A percentile compares a stretch with the other conserved stretches of the same genome.
phyloP scores from a whole-genome alignment of 2,113 vertebrate species.

The Daphoenositta chrysoptera region DNA sequence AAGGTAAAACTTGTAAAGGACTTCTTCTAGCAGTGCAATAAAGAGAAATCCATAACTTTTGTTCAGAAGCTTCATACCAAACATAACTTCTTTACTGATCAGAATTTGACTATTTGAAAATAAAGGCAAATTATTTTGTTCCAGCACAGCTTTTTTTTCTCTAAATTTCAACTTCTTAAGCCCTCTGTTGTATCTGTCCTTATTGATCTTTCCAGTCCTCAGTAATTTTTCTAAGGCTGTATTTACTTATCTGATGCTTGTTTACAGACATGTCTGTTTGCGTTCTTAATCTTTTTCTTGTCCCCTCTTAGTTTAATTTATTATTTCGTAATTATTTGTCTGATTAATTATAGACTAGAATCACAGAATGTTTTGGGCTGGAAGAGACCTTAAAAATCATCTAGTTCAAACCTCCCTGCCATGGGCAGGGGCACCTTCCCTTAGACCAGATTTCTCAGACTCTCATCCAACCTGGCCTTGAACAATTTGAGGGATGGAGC shows the following conservation, averaged over 20 bases:
- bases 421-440: not conserved
- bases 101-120: not conserved
- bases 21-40: not conserved
- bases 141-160: not conserved
- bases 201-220: not conserved
- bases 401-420: not conserved
- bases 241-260: not conserved
- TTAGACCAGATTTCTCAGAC: not conserved
- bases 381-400: not conserved
- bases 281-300: constrained; percentile 4
- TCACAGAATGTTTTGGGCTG: not conserved
- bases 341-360: not conserved
- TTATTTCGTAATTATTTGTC: constrained; percentile 28
- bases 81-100: not conserved
- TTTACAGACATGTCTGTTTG: not conserved
- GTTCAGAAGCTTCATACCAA: not conserved
- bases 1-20: not conserved
- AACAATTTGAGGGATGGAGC: not conserved
- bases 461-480: not conserved
- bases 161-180: not conserved
- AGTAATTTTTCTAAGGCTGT: not conserved
- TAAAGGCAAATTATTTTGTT: not conserved
- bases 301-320: constrained; percentile 32
- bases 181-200: not conserved
- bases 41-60: not conserved